Evolutionary conservation across 2,113 vertebrate species (phyloP).

Genomic region (Grallaria varia): DNA sequence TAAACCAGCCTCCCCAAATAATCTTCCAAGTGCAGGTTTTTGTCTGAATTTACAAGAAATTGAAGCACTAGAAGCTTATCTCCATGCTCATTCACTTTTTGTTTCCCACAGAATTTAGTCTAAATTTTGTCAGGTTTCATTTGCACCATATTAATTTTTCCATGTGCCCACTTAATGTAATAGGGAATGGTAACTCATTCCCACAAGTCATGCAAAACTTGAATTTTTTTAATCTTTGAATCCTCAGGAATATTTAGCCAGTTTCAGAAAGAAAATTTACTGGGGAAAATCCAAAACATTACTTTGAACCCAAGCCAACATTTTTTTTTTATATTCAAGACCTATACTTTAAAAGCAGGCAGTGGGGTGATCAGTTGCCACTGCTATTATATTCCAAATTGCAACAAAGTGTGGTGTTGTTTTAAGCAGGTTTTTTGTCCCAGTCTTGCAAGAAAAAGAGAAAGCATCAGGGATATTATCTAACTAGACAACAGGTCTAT

Average conservation of each 20-base stretch:
- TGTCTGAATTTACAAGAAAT: background rate
- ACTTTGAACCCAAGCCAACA: background rate
- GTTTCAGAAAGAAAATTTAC: background rate
- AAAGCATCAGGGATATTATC: background rate
- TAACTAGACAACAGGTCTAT: background rate
- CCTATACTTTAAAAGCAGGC: background rate
- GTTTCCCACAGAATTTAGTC: background rate
- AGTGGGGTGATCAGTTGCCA: background rate
- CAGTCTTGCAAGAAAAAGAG: background rate
- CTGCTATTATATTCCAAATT: background rate
- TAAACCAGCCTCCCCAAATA: background rate
- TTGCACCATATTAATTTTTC: background rate
- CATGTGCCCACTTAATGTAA: background rate
- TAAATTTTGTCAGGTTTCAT: background rate
- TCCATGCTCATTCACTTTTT: background rate
- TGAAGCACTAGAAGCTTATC: background rate
- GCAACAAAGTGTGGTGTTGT: background rate
- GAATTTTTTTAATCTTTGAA: background rate
- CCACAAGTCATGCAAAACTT: background rate
- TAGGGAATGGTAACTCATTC: background rate
- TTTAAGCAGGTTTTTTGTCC: background rate
- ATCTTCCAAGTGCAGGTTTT: background rate
- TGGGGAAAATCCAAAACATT: background rate
- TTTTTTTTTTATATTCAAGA: background rate
- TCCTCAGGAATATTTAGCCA: background rate